Conservation (phyloP, 2,797 vertebrate genomes). For the Synaphobranchus kaupii region DNA sequence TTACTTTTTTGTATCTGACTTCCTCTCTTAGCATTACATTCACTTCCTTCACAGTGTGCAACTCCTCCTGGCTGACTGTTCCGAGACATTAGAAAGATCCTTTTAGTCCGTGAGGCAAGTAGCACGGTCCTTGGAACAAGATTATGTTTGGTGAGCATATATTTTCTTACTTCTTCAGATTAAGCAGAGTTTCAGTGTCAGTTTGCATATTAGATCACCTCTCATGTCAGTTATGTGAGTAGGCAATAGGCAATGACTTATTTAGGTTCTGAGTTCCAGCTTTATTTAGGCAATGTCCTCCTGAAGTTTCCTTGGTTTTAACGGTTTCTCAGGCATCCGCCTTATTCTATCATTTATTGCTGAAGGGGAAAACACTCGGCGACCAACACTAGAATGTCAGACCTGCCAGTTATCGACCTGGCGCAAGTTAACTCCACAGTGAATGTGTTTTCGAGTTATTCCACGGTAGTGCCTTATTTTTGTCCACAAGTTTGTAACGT, state of each 20-base stretch:
- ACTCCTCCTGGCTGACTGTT: conserved; percentile 31
- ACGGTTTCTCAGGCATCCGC: conserved; percentile 27
- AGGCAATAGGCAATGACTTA: neutral
- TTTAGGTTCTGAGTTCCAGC: neutral
- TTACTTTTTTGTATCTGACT: conserved; percentile 46
- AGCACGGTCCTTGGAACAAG: conserved; percentile 31
- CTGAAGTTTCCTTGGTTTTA: conserved; percentile 4
- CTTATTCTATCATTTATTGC: neutral
- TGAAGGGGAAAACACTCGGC: neutral
- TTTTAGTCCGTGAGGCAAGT: conserved; percentile 18
- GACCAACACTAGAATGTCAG: conserved; percentile 11
- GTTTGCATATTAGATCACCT: neutral
- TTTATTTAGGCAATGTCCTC: neutral
- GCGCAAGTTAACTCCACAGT: neutral
- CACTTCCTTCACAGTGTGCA: conserved; percentile 43
- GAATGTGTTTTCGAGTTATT: neutral
- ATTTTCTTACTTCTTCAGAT: neutral
- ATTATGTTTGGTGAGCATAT: conserved; percentile 46
- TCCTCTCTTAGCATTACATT: conserved; percentile 41
- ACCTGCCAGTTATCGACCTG: neutral
- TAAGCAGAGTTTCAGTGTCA: neutral
- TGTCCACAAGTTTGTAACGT: neutral
- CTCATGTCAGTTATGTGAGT: neutral
- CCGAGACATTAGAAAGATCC: conserved; percentile 19
- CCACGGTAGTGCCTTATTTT: conserved; percentile 1